Base-by-base conservation (phyloP, 1,140 invertebrate species). In the Drosophila parabipectinata region DNA sequence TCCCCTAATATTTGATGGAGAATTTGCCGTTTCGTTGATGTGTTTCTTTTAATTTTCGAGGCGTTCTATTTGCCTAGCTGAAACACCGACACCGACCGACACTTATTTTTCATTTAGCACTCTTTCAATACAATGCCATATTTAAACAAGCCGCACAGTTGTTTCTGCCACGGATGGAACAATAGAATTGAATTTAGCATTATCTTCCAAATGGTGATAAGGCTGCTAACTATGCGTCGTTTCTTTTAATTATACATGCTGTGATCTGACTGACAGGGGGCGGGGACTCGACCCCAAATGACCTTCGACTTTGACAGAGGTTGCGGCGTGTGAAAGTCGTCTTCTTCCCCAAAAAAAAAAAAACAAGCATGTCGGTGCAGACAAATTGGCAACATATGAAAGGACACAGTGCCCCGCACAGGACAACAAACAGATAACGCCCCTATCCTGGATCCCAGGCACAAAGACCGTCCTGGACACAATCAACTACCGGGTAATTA, bases 401-500 rank as follows among this genome's bases (percentile, higher is more conserved):
- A 54, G 77, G 56, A 50, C 18, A 66, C 41, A 18, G 41, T 57
- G 55, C 39, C 45, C 28, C 39, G 30, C 32, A 59, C 50, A 77
- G 81, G 81, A 75, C 73, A 74, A 71, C 79, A 81, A 85, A 81
- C 74, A 85, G 74, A 77, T 82, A 87, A 87, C 83, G 82, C 82
- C 82, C 83, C 64, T 60, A 57, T 68, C 47, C 73, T 44, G 66
- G 69, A 56, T 41, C 6, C 57, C 62, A 54, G 48, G 53, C 54
- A 63, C 60, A 87, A 78, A 62, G 63, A 59, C 10, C 55, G 39
- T 32, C 50, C 63, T 47, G 56, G 55, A 45, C 58, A 73, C 74
- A 85, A 85, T 76, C 82, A 75, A 87, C 82, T 85, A 85, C 82
- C 82, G 82, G 78, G 82, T 85, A 85, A 85, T 85, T 85, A 85